phyloP scores from a whole-genome alignment of 64 coral and sea anemone species.

The Actinia equina region DNA sequence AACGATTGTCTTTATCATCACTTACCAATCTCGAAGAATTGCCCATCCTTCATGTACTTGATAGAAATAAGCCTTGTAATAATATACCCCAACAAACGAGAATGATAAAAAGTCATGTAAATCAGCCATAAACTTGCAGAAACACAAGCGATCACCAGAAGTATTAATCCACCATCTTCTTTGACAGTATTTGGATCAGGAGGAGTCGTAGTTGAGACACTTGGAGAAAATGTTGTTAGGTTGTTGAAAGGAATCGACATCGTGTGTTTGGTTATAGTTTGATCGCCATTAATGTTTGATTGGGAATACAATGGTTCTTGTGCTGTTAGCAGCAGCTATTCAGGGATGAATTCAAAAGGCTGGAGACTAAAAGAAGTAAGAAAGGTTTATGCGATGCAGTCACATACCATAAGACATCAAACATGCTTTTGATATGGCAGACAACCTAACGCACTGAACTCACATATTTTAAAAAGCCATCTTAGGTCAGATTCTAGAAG shows the following conservation, averaged over 20 bases:
- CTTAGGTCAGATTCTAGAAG: neutral
- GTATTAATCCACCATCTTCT: constrained; percentile 38
- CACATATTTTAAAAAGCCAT: neutral
- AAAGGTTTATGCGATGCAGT: neutral
- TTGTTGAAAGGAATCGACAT: neutral
- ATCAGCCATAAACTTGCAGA: constrained; percentile 66
- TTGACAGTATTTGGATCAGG: neutral
- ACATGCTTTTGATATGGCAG: neutral
- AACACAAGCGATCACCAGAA: constrained; percentile 65
- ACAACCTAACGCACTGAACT: neutral
- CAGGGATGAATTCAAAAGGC: neutral
- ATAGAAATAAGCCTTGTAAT: constrained; percentile 73
- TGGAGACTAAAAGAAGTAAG: neutral
- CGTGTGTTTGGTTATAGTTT: neutral
- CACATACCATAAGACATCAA: neutral
- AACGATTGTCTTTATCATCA: neutral
- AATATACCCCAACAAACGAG: constrained; percentile 60
- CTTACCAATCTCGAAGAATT: constrained; percentile 86
- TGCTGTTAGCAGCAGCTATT: neutral
- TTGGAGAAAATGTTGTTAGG: neutral
- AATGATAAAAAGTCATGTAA: constrained; percentile 90
- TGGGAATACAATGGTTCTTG: neutral
- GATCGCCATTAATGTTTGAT: neutral
- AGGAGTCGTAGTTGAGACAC: neutral
- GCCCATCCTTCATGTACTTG: constrained; percentile 74